Percentiles rank a stretch among this genome's conserved stretches.
phyloP scores from a whole-genome alignment of 2,113 vertebrate genomes.

The Psittacula cyanocephala region DNA sequence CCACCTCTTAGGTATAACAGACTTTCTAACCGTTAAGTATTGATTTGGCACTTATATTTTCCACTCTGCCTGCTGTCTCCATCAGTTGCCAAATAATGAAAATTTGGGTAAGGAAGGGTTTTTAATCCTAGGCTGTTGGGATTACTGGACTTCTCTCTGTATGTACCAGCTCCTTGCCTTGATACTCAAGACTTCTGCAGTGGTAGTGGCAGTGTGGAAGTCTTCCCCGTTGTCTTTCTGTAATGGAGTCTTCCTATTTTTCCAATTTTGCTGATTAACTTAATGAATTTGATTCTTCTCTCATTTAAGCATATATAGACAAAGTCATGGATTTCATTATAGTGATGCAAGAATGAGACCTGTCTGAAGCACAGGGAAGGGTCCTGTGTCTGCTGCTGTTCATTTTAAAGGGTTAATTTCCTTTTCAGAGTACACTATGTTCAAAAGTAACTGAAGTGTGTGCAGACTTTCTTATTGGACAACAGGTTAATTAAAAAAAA shows the following conservation, averaged over 20 bases:
- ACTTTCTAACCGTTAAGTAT: not conserved
- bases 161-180: not conserved
- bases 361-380: not conserved
- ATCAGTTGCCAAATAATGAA: not conserved
- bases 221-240: not conserved
- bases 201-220: not conserved
- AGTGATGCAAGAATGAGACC: not conserved
- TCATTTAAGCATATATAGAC: not conserved
- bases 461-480: not conserved
- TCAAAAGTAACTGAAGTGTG: not conserved
- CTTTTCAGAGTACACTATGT: not conserved
- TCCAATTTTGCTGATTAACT: not conserved
- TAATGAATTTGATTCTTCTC: not conserved
- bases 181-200: not conserved
- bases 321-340: not conserved
- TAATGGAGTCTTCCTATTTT: not conserved
- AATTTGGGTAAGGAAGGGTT: not conserved
- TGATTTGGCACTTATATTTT: not conserved
- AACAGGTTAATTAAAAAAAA: not conserved
- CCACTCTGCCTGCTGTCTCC: not conserved
- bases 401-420: not conserved
- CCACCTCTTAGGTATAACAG: not conserved
- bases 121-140: not conserved
- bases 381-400: not conserved
- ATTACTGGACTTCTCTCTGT: not conserved